Base-by-base conservation (phyloP, 2,797 vertebrate species). In the Tamandua tetradactyla region DNA sequence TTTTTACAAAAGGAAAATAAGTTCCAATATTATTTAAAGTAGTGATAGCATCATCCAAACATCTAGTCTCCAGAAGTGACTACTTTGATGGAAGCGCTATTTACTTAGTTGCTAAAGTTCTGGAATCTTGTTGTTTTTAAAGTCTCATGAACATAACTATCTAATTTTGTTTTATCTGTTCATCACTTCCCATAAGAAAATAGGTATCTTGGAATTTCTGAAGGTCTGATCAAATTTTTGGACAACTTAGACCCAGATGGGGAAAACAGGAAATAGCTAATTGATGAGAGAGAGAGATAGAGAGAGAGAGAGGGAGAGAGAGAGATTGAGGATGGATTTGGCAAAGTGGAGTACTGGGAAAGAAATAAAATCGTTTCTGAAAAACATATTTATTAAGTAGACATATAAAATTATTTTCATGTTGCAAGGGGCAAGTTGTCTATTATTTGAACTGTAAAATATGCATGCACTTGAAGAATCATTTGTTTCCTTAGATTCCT, bases 371-470 rank as follows among this genome's bases (percentile, higher is more conserved):
- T 12, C 44, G 27, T 86, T 96, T 96, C 83, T 59, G 90, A 96
- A 87, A 91, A 80, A 18, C 49, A n/a, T 42, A 84, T 87, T 96
- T 94, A 87, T 75, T 96, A 91, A 90, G 57, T 75, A 93, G 74
- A 95, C 49, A 85, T 74, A 87, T 40, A 89, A 96, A 95, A 93
- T 95, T 69, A 92, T 96, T 97, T 96, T 96, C 74, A 69, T 86
- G 84, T 61, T 93, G 47, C 87, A 87, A 94, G 82, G 84, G 74
- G 32, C 66, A 95, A 97, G 40, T 2, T 1, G 89, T 89, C 76
- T 62, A 3, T 89, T 94, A 97, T 84, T 96, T 94, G 69, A 95
- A 88, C 44, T 80, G 49, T 94, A 96, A 98, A 97, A 97, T 96
- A 96, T 97, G 93, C 88, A 82, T 8, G 7, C 64, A 86, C 92